Conservation (phyloP, 2,113 vertebrate genomes). For the Trichechus manatus region DNA sequence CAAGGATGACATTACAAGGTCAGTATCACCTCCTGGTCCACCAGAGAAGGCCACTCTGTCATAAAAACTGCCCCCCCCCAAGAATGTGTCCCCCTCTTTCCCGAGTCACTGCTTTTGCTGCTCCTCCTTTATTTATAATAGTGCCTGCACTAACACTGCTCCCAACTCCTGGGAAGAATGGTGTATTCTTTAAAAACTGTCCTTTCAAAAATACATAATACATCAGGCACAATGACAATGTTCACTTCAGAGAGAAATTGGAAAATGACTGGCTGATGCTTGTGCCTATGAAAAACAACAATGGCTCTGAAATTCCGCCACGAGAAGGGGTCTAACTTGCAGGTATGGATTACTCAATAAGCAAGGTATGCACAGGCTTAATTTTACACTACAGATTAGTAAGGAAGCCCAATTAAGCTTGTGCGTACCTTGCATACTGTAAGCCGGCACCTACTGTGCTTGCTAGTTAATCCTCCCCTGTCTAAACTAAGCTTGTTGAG, state of each 20-base stretch:
- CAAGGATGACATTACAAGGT: not conserved
- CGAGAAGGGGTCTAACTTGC: constrained; percentile 9
- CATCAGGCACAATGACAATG: constrained; percentile 74
- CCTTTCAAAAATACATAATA: constrained; percentile 78
- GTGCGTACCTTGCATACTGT: too few relatives aligned
- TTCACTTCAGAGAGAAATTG: constrained; percentile 80
- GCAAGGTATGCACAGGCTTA: too few relatives aligned
- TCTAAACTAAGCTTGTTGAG: constrained; percentile 74
- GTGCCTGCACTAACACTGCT: not conserved
- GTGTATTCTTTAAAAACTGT: constrained; percentile 56
- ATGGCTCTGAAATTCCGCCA: constrained; percentile 74
- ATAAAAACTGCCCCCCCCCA: not conserved
- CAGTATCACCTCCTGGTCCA: not conserved
- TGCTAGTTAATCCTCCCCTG: too few relatives aligned
- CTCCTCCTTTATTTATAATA: not conserved
- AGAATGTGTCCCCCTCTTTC: rapidly evolving
- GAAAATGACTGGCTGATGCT: constrained; percentile 78
- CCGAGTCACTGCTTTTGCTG: not conserved
- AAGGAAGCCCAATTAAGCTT: too few relatives aligned
- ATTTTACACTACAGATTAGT: too few relatives aligned
- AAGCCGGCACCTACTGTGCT: too few relatives aligned
- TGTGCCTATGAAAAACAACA: constrained; percentile 79
- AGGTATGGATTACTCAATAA: too few relatives aligned
- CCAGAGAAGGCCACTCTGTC: not conserved
- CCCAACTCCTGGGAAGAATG: not conserved